Base-by-base conservation (phyloP, 2,797 vertebrate species). In the Dermochelys coriacea region DNA sequence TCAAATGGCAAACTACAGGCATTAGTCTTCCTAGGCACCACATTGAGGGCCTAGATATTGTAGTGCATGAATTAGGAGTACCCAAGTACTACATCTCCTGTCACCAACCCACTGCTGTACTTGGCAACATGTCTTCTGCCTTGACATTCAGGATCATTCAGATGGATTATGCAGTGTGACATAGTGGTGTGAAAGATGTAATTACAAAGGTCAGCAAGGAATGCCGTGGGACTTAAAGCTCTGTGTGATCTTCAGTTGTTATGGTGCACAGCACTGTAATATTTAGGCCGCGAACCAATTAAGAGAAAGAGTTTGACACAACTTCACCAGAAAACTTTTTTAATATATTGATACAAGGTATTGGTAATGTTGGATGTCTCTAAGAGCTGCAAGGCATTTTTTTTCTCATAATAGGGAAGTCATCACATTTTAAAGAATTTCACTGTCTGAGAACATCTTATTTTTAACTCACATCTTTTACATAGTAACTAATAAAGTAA, bases 151-250 rank as follows among this genome's bases (percentile, higher is more conserved):
- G 83, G 49, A 54, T 3, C 4, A 23, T 37, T 16, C 47, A 29
- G 21, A 8, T 19, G 52, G 59, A 86, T 49, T 31, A 23, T 77
- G 31, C 23, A 2, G 19, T 64, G 49, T 27, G 64, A 54, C 54
- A 8, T 1, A 2, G 2, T 9, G 31, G n/a, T 2, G 2, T 12
- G 4, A 54, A 8, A 81, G 29, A 12, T 21, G 15, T 23, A 49
- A 23, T 21, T 78, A 47, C 77, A 51, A 54, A 91, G 25, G 78
- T 19, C 86, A 51, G 45, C 1, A 0, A 2, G 47, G 31, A 2
- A 45, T 64, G 45, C 4, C 27, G 11, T 93, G 85, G n/a, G 8
- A n/a, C 29, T 15, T 80, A 68, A 85, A 84, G n/a, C 14, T 2
- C 18, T 45, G 27, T 84, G 15, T 68, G 34, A 68, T 68, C 59